Evolutionary conservation across 2,888 invertebrate species (phyloP), one percentile per base, ranked within the genome.

Genomic region (Drosophila mercatorum): DNA sequence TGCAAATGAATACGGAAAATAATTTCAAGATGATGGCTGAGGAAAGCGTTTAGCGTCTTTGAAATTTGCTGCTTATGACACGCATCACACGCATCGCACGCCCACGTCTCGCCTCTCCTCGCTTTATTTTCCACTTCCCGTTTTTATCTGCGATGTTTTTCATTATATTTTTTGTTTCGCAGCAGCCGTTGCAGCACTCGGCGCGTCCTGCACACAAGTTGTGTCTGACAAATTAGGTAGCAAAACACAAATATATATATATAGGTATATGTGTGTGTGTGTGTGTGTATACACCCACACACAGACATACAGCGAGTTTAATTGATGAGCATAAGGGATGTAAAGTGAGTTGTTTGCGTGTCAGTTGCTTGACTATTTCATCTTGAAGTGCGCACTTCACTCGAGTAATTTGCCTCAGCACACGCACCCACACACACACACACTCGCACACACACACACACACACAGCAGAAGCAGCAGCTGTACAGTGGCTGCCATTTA

Each of bases 351-450:
- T 71, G 76, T 55, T 70, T 55, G 60, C 75, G 77, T 76, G 75
- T 71, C 65, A 75, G 77, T 75, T 72, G 72, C 75, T 78, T 68
- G 83, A 78, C 83, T 83, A 86, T 82, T 86, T 80, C 78, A 71
- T 78, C 81, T 81, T 83, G 67, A 83, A 86, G 83, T 86, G 83
- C 72, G 78, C 70, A 86, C 87, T 83, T 81, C 72, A 78, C 81
- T 83, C 87, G 71, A 75, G 81, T 86, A 83, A 86, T 86, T 83
- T 83, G 79, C 72, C 65, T 70, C 69, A 81, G 66, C 81, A 81
- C 78, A 72, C 82, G 63, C 80, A 66, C 77, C 11, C 61, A 81
- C 71, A 62, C 68, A 56, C 41, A 52, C 28, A 43, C 40, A 43
- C 31, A 31, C 17, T 41, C 58, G 22, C 22, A 43, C 51, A 26